These are phyloP conservation scores for Argya squamiceps DNA, from an alignment of 2,797 vertebrate genomes.

Conservation along the genomic window DNA sequence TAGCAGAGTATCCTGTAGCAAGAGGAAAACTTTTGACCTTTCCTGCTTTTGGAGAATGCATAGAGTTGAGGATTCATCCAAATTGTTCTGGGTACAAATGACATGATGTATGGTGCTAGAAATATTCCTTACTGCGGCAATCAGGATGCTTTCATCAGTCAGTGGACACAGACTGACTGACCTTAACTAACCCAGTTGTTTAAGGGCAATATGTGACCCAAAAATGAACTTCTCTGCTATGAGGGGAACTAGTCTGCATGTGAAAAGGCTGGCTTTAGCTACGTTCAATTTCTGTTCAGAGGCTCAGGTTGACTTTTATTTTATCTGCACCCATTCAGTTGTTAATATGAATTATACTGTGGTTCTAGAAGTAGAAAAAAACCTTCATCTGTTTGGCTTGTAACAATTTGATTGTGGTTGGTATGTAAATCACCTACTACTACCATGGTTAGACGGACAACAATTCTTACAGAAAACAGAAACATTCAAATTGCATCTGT, in stretches of 20 bases:
- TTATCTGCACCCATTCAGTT: neutral
- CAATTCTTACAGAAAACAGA: constrained; percentile 8
- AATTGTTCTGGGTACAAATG: constrained; percentile 13
- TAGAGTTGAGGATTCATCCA: constrained; percentile 23
- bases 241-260: constrained; percentile 20
- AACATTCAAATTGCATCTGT: constrained; percentile 15
- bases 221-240: constrained; percentile 48
- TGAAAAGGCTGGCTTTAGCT: constrained; percentile 27
- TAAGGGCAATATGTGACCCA: constrained; percentile 52
- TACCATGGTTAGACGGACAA: constrained; percentile 5
- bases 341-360: neutral
- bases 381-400: neutral
- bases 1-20: constrained; percentile 53
- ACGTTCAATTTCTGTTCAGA: constrained; percentile 10
- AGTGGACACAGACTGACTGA: constrained; percentile 23
- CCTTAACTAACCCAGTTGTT: constrained; percentile 61
- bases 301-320: neutral
- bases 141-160: constrained; percentile 49
- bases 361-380: neutral
- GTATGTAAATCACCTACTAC: constrained; percentile 16
- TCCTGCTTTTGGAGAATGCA: constrained; percentile 24
- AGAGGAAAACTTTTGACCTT: constrained; percentile 64
- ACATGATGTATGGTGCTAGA: constrained; percentile 32
- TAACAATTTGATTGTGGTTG: neutral
- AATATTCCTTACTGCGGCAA: neutral